Conservation (phyloP, 2,113 vertebrate genomes). For the Prunella himalayana region DNA sequence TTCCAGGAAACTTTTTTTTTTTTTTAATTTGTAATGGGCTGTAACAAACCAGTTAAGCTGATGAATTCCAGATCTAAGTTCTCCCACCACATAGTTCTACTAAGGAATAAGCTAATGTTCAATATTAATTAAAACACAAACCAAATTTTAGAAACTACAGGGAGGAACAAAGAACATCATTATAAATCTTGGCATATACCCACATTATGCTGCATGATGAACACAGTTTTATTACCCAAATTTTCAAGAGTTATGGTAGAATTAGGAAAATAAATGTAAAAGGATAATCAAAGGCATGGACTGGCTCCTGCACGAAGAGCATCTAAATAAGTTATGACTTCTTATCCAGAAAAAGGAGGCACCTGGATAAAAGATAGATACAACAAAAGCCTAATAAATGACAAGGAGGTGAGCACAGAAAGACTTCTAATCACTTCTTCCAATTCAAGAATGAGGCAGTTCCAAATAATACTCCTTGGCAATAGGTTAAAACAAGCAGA, state of each 20-base stretch:
- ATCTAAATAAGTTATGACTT: not conserved
- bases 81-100: not conserved
- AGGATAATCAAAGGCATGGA: not conserved
- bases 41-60: not conserved
- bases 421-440: not conserved
- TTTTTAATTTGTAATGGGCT: not conserved
- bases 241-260: not conserved
- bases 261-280: not conserved
- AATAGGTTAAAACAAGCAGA: not conserved
- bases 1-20: not conserved
- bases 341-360: not conserved
- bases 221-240: not conserved
- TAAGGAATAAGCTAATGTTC: not conserved
- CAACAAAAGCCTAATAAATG: not conserved
- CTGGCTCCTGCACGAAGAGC: not conserved
- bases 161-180: not conserved
- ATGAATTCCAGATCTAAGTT: not conserved
- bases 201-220: not conserved
- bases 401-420: not conserved
- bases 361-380: not conserved
- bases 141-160: not conserved
- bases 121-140: not conserved
- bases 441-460: not conserved
- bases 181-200: not conserved
- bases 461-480: not conserved